Conservation (phyloP, 1,140 invertebrate genomes). For the Plodia interpunctella region DNA sequence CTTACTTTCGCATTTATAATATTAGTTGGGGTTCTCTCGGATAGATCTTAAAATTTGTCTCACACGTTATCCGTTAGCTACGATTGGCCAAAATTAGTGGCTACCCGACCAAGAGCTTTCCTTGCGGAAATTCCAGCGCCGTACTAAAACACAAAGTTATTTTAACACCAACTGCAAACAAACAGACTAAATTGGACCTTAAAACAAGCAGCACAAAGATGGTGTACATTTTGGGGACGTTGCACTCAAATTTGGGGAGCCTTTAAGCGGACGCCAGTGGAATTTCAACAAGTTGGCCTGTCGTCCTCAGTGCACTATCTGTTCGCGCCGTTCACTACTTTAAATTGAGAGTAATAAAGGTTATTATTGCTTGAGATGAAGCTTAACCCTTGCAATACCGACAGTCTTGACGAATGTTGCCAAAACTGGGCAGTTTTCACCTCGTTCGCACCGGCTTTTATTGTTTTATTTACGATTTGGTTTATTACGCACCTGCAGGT, state of each 20-base stretch:
- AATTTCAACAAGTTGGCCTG: slow-evolving; percentile 70
- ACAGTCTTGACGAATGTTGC: slow-evolving; percentile 69
- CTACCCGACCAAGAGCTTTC: slow-evolving; percentile 34
- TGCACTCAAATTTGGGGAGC: slow-evolving; percentile 39
- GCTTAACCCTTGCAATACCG: slow-evolving; percentile 45
- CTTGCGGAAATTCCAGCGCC: slow-evolving; percentile 36
- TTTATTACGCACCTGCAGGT: slow-evolving; percentile 11
- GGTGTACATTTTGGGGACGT: slow-evolving; percentile 16
- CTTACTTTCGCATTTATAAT: too few relatives aligned
- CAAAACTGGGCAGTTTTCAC: slow-evolving; percentile 68
- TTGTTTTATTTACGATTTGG: slow-evolving; percentile 56
- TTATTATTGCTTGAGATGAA: slow-evolving; percentile 23
- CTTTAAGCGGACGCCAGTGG: slow-evolving; percentile 50
- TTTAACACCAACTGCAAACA: slow-evolving; percentile 8
- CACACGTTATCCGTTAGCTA: slow-evolving; percentile 33
- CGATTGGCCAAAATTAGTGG: slow-evolving; percentile 42
- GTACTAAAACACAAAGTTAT: slow-evolving; percentile 22
- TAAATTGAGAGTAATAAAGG: slow-evolving; percentile 19
- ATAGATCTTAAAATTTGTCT: slow-evolving; percentile 32
- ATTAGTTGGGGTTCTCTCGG: too few relatives aligned
- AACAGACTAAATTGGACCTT: slow-evolving; percentile 42
- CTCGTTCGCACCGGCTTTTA: slow-evolving; percentile 53
- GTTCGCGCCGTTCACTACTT: slow-evolving; percentile 15
- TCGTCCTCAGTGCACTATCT: slow-evolving; percentile 31
- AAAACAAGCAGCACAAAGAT: slow-evolving; percentile 28